Conservation (phyloP, 1,140 invertebrate genomes). For the Sitobion miscanthi region DNA sequence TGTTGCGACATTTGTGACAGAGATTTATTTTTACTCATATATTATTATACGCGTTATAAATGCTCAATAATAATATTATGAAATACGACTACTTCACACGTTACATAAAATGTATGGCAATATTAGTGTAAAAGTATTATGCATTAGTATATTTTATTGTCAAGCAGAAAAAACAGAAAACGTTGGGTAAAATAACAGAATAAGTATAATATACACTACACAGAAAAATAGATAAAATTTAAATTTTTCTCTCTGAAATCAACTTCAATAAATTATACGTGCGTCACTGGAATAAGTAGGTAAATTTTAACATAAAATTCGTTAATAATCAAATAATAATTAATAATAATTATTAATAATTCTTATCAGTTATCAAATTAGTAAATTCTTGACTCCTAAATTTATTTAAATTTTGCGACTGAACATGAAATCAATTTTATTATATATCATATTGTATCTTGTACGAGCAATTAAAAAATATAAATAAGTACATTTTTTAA, state of each 20-base stretch:
- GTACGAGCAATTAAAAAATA: too few species aligned
- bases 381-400: too few species aligned
- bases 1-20: neutral
- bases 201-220: neutral
- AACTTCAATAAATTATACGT: neutral
- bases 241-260: neutral
- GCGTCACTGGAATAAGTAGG: too few species aligned
- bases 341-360: too few species aligned
- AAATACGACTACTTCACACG: neutral
- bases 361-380: too few species aligned
- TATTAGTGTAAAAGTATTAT: neutral
- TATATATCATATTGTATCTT: too few species aligned
- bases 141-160: neutral
- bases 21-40: conserved; percentile 16
- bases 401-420: too few species aligned
- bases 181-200: neutral
- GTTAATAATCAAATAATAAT: too few species aligned
- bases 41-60: neutral
- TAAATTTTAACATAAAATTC: too few species aligned
- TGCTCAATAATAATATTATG: neutral
- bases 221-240: neutral
- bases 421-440: too few species aligned
- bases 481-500: too few species aligned
- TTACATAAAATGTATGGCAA: neutral
- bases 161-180: neutral